Conservation (phyloP, 2,113 vertebrate species). For the Sminthopsis crassicaudata region DNA sequence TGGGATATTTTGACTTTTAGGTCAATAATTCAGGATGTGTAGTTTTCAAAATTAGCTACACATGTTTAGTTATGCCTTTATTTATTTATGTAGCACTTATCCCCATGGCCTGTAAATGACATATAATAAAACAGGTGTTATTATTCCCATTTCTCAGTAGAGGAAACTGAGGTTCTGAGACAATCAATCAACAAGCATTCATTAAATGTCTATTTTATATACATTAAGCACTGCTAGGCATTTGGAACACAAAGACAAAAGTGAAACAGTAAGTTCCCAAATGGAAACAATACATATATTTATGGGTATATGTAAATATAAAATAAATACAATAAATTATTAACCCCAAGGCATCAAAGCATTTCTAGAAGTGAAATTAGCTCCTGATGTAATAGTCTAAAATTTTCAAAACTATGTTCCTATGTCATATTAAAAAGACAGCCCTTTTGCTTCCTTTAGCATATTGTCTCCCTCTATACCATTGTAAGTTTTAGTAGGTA, state of each 20-base stretch:
- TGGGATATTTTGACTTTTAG: slow-evolving; percentile 11
- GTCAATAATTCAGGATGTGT: not conserved
- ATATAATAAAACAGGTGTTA: slow-evolving; percentile 11
- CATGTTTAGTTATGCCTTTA: slow-evolving; percentile 11
- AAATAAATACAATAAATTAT: not conserved
- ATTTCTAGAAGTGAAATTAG: slow-evolving; percentile 12
- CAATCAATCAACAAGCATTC: not conserved
- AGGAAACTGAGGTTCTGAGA: slow-evolving; percentile 17
- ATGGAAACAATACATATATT: not conserved
- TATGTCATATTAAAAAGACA: not conserved
- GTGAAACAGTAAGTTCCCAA: not conserved
- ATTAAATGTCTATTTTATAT: not conserved
- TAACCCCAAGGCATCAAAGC: slow-evolving; percentile 18
- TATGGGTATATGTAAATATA: not conserved
- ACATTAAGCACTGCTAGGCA: not conserved
- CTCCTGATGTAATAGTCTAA: slow-evolving; percentile 23
- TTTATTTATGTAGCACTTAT: not conserved
- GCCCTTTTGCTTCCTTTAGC: not conserved
- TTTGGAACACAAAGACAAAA: not conserved
- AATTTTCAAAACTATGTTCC: not conserved
- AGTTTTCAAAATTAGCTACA: not conserved
- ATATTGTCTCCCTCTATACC: not conserved
- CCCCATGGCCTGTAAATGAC: slow-evolving; percentile 11
- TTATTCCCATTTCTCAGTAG: slow-evolving; percentile 37
- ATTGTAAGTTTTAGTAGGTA: not conserved